Evolutionary conservation across 2,113 vertebrate genomes (phyloP), one percentile per base, ranked within the genome.

Genomic region (Cavia porcellus): DNA sequence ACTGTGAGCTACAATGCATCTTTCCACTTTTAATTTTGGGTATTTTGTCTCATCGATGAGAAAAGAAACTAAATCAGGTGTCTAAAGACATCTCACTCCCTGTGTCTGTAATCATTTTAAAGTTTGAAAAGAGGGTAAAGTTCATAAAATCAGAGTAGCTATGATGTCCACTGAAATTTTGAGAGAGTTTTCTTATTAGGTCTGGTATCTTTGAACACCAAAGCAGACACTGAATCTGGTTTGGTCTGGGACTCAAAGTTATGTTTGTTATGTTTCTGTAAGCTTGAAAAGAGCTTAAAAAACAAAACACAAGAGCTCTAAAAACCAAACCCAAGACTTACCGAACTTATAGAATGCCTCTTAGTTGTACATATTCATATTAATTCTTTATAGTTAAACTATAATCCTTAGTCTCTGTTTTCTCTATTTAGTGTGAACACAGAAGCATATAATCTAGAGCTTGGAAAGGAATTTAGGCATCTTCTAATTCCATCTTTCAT

Each of bases 171-270:
- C 35, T 74, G 32, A 62, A 57, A 75, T 75, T 64, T 70, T 47
- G 19, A 83, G 25, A 83, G 13, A 38, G 4, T 14, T 79, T 62
- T 86, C 81, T 32, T 42, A 7, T 8, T 86, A 81, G 20, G 20
- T 68, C 25, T 75, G 86, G 55, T 47, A 14, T 75, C 38, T 96
- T 57, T 79, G 57, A 94, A 95, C 13, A 91, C 20, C 38, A 89
- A 59, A 15, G 52, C 14, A 94, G 47, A 83, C 92, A 62, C 62
- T n/a, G 86, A 28, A 28, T 70, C 66, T 89, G 15, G 47, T 45
- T 64, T 87, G 14, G 28, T n/a, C 68, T 70, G 28, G 45, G 66
- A n/a, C 57, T 91, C 38, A 86, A 77, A 82, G 20, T 84, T 32
- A 42, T 61, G 85, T 61, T 64, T 81, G 45, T 86, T 47, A 66